phyloP scores from a whole-genome alignment of 2,113 vertebrate species.

The Poeciliopsis prolifica region DNA sequence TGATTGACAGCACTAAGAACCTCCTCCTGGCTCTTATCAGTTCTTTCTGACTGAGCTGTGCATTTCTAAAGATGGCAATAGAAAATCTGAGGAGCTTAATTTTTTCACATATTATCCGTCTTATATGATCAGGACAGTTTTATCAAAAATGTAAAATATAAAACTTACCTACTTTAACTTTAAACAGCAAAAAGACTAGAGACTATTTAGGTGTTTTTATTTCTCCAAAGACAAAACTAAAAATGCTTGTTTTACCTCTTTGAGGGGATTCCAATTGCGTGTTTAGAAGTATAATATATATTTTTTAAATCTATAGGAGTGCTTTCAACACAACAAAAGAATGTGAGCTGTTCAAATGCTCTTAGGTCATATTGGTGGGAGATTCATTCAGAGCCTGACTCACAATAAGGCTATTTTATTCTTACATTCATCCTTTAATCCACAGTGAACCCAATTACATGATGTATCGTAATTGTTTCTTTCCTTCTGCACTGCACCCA shows the following conservation, averaged over 20 bases:
- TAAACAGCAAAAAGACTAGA: background rate
- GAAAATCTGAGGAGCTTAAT: too few relatives aligned
- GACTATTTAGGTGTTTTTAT: too few relatives aligned
- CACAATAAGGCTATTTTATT: background rate
- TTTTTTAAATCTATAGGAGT: background rate
- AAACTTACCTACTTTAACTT: too few relatives aligned
- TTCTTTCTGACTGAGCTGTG: too few relatives aligned
- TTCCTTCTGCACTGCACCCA: background rate
- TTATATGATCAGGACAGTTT: too few relatives aligned
- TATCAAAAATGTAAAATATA: too few relatives aligned
- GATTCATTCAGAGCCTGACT: background rate
- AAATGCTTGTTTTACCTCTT: background rate
- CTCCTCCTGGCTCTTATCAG: too few relatives aligned
- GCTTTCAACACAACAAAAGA: background rate
- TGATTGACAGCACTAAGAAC: too few relatives aligned
- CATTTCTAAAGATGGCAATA: too few relatives aligned
- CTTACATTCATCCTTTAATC: background rate
- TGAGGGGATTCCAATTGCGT: background rate
- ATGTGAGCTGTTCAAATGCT: background rate
- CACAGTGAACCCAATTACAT: background rate
- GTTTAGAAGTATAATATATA: background rate
- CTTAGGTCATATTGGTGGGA: background rate
- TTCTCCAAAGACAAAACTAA: background rate
- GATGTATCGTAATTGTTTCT: background rate
- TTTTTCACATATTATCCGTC: too few relatives aligned